Base-by-base conservation (phyloP, 2,113 vertebrate species). In the Paratilapia polleni region DNA sequence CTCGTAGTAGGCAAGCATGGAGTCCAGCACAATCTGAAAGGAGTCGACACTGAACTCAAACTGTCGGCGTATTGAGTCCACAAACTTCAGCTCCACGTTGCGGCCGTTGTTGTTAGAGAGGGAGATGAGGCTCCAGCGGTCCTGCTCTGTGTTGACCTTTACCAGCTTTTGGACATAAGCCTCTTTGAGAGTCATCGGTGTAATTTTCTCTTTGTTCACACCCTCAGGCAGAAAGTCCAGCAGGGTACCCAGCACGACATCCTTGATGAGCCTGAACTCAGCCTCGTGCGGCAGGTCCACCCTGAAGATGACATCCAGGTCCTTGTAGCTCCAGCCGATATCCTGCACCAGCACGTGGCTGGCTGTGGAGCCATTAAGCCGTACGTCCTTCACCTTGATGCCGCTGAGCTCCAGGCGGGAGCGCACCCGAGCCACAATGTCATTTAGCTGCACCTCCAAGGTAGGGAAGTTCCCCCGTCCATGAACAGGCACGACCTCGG, bases 1-100 rank as follows among this genome's bases (percentile, higher is more conserved):
- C 80, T 97, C 95, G 1, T 99, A 99, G 92, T 96, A 97, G 8
- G 97, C 89, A 1, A 99, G 97, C 93, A 99, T 78, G 0, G 98
- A 97, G 80, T 99, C 98, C 92, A 99, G 93, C 70, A 99, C 95
- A n/a, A 99, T 99, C 94, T 99, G 98, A 93, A 99, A 99, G 0
- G 98, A 99, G 93, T 99, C 98, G 89, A 99, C 98, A 0, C 98
- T 99, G 88, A 99, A 99, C 94, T 99, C 98, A 28, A 99, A 99
- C 96, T 99, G 98, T 0, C 98, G 97, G 10, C 97, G 96, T 91
- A 99, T 98, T 3, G 97, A 96, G 94, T 99, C 97, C 6, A 99
- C 98, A 15, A 99, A 99, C 89, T 99, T 99, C 6, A 99, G 96
- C 93, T 99, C 98, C 89, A 99, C 97, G 0, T 99, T 99, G 93